A percentile compares a stretch with the other conserved stretches of the same genome.
Conservation (phyloP, 2,797 vertebrate species). For the Alauda arvensis region DNA sequence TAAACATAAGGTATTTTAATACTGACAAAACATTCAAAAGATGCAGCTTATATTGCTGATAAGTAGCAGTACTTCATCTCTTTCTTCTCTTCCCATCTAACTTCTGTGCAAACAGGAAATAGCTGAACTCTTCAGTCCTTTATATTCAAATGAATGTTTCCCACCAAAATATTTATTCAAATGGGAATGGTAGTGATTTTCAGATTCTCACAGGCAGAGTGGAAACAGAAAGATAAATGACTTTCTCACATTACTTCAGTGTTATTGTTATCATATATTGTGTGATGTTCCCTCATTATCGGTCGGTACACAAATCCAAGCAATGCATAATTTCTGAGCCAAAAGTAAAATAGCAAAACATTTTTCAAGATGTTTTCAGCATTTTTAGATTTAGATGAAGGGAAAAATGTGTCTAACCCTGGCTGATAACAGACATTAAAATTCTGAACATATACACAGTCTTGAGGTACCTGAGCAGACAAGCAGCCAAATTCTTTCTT, state of each 20-base stretch:
- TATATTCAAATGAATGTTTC: conserved; percentile 70
- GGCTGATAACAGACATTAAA: conserved; percentile 27
- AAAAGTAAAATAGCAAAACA: conserved; percentile 68
- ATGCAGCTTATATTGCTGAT: conserved; percentile 55
- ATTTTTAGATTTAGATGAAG: conserved; percentile 61
- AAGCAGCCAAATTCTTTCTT: background rate
- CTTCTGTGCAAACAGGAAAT: conserved; percentile 26
- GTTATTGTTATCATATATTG: conserved; percentile 65
- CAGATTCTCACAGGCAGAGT: conserved; percentile 60
- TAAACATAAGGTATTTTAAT: conserved; percentile 47
- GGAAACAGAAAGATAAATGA: conserved; percentile 69
- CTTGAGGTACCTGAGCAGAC: background rate
- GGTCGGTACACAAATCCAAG: conserved; percentile 57
- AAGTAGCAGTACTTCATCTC: conserved; percentile 50
- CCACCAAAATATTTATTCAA: conserved; percentile 73
- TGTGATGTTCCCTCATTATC: conserved; percentile 70
- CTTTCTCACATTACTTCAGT: conserved; percentile 64
- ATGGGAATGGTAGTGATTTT: conserved; percentile 68
- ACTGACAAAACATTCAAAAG: conserved; percentile 47
- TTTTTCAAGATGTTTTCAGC: conserved; percentile 64
- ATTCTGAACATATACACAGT: conserved; percentile 30
- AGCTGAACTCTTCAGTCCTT: conserved; percentile 31
- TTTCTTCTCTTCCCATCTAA: conserved; percentile 45
- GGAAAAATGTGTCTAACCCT: conserved; percentile 33
- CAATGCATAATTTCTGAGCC: conserved; percentile 65